Percentiles rank a stretch among this genome's conserved stretches.
Evolutionary conservation across 2,113 vertebrate species (phyloP).

Genomic region (Anser cygnoides): DNA sequence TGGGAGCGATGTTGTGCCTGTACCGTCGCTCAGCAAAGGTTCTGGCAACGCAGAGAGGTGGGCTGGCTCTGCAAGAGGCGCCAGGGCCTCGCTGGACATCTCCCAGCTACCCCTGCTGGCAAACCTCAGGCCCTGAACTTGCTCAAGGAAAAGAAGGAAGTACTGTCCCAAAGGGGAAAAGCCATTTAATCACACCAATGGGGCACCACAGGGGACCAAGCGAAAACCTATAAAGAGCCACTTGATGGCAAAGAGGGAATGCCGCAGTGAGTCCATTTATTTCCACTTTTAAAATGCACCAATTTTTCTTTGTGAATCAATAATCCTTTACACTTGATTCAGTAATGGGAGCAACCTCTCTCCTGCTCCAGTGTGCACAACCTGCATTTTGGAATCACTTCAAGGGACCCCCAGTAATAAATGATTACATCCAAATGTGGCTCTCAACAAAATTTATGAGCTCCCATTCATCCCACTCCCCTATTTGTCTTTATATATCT

Average conservation of each 20-base stretch:
- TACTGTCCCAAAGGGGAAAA: neutral
- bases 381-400: slow-evolving; percentile 40
- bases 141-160: neutral
- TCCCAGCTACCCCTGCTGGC: neutral
- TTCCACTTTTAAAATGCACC: neutral
- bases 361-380: slow-evolving; percentile 6
- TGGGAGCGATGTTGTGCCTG: neutral
- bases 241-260: neutral
- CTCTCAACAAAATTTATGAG: slow-evolving; percentile 68
- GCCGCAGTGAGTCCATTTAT: neutral
- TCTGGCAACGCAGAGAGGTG: neutral
- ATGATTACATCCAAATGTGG: slow-evolving; percentile 44
- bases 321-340: slow-evolving; percentile 34
- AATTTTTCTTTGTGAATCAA: slow-evolving; percentile 53
- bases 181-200: neutral
- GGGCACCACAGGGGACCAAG: neutral
- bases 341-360: slow-evolving; percentile 36
- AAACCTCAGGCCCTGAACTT: neutral
- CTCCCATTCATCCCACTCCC: slow-evolving; percentile 37
- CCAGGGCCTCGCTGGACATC: neutral
- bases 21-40: neutral
- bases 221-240: neutral
- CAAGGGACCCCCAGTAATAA: slow-evolving; percentile 45
- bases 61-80: neutral
- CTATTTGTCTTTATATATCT: slow-evolving; percentile 76